Base-by-base conservation (phyloP, 2,888 invertebrate genomes). In the Agrochola lota region DNA sequence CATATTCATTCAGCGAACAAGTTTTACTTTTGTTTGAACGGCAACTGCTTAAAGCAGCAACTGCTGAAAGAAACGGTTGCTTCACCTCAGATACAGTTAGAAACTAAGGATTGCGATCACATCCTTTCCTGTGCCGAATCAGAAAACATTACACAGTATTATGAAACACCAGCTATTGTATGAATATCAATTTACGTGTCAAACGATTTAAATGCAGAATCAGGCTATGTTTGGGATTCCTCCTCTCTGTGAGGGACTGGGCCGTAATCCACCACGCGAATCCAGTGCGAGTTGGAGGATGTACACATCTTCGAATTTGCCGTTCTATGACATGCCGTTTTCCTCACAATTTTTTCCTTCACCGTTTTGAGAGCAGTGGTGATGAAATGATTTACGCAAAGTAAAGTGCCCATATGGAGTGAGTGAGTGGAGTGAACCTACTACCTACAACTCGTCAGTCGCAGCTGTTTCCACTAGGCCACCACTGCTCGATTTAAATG, bases 91-190 rank as follows among this genome's bases (percentile, higher is more conserved):
- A 76, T 78, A 86, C 73, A 78, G 71, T 86, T 43, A 86, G 87
- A 89, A 89, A 89, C 89, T 85, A 74, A 82, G 86, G 80, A 88
- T 89, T 89, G 81, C 89, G 70, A 79, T 74, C 83, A 78, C 78
- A 87, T 86, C 88, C 88, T 89, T 85, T 83, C 83, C 82, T 80
- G 64, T 62, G 26, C 62, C 67, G 71, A 81, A 77, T 71, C 81
- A 81, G 81, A 83, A 71, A 85, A 80, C 35, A 85, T 69, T 71
- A 76, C 69, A 80, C 71, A 80, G 68, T 77, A 83, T 85, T 83
- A 35, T 71, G 75, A 72, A 87, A 80, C 67, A 55, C 12, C n/a
- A 40, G 3, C 35, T 12, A 57, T 59, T 68, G 49, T 12, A 40
- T 60, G 46, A n/a, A 63, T 43, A 76, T 62, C n/a, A 78, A 86